Evolutionary conservation across 2,113 vertebrate species (phyloP), one percentile per base, ranked within the genome.

Genomic region (Crotalus tigris): DNA sequence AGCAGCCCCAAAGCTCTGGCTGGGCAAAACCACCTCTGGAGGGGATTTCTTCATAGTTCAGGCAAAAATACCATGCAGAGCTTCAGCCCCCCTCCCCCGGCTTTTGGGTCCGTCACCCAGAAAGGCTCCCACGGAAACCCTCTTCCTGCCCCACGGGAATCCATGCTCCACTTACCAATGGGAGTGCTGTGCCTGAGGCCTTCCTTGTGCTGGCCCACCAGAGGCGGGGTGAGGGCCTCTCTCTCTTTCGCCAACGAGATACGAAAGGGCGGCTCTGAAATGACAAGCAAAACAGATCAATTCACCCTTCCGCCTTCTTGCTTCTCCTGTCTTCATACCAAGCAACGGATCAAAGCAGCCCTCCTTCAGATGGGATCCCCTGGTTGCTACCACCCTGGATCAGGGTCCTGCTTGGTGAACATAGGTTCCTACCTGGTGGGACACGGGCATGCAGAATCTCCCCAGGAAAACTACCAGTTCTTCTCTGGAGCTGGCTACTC

Each of bases 121-220:
- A 19, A 2, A 10, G 1, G 19, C 39, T 19, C 6, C 53, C 1
- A 0, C 61, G 21, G 17, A 81, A 39, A 9, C 75, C 54, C 9
- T 44, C 33, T 6, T 23, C 88, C 33, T 3, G 33, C 69, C 33
- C 69, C 15, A 6, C 4, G 46, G 3, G 15, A 51, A 29, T 87
- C 0, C 0, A 46, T n/a, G 24, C n/a, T 24, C 29, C 69, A 98
- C 99, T 96, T 96, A 99, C 99, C 99, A 90, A 99, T 99, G 86
- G 99, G 99, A 91, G 99, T 99, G 98, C 99, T 99, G 98, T 99
- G 99, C 94, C 99, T 98, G 69, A 98, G 98, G 11, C 98, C 98
- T 97, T 98, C 98, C 97, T 99, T 99, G 94, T 99, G 97, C 93
- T 98, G 98, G 90, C 95, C 98, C 96, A 98, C 97, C 39, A 98